These are phyloP conservation scores for Cyanocitta stelleri DNA, from an alignment of 2,113 vertebrate species.

Conservation along the genomic window DNA sequence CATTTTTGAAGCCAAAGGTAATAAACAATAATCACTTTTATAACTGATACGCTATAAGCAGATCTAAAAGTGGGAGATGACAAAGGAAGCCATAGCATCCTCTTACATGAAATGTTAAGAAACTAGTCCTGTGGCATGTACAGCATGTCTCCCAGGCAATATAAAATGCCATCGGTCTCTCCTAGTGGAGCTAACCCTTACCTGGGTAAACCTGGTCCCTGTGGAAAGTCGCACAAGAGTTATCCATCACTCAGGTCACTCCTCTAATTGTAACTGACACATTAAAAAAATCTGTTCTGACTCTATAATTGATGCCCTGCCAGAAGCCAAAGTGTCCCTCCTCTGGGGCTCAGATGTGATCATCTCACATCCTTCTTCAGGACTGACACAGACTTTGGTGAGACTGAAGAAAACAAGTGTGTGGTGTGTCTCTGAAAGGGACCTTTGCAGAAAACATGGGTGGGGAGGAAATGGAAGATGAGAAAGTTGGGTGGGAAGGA, in stretches of 20 bases:
- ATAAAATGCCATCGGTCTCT: not conserved
- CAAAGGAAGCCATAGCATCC: not conserved
- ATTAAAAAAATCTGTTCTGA: not conserved
- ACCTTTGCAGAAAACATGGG: not conserved
- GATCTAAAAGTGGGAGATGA: not conserved
- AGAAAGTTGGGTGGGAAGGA: not conserved
- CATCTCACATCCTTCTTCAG: not conserved
- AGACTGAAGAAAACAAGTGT: not conserved
- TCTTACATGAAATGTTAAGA: not conserved
- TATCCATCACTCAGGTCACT: not conserved
- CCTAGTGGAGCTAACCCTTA: not conserved
- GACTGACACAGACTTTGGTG: not conserved
- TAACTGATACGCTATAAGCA: not conserved
- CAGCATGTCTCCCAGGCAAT: not conserved
- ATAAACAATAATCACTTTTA: not conserved
- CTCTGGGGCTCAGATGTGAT: not conserved
- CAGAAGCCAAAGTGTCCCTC: not conserved
- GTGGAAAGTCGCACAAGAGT: not conserved
- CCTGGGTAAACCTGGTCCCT: not conserved
- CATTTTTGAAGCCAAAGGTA: not conserved
- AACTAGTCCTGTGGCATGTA: not conserved
- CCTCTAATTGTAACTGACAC: not conserved
- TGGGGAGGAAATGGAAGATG: not conserved
- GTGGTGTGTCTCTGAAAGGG: not conserved
- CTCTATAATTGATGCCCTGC: not conserved